A percentile compares a stretch with the other conserved stretches of the same genome.
These are phyloP conservation scores for Sorex araneus DNA, from an alignment of 2,113 vertebrate genomes.

Conservation along the genomic window DNA sequence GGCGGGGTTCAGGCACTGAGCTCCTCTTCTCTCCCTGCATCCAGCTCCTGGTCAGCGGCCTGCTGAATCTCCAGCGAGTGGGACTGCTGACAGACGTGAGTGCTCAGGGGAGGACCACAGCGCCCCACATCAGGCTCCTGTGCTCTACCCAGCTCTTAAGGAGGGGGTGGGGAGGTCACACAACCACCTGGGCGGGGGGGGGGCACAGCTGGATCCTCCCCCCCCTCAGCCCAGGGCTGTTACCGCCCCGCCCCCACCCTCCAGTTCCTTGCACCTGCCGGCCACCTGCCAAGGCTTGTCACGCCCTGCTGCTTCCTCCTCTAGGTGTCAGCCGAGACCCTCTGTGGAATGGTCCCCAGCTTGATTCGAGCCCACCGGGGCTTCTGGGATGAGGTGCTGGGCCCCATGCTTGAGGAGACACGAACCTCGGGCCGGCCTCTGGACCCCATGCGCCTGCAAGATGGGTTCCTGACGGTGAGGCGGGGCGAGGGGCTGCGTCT, in stretches of 20 bases:
- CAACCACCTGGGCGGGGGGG: no score
- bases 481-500: not conserved
- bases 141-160: not conserved
- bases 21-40: not conserved
- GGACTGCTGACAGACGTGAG: slow-evolving; percentile 92
- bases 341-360: slow-evolving; percentile 90
- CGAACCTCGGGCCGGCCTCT: slow-evolving; percentile 88
- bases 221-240: not conserved
- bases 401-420: slow-evolving; percentile 88
- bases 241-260: not conserved
- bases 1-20: not conserved
- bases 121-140: not conserved
- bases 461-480: slow-evolving; percentile 90
- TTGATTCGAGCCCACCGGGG: slow-evolving; percentile 88
- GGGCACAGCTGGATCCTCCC: not conserved
- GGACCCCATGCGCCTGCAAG: slow-evolving; percentile 89
- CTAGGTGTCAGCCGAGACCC: slow-evolving; percentile 86
- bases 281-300: not conserved
- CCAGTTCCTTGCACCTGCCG: not conserved
- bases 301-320: not conserved
- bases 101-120: not conserved
- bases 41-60: slow-evolving; percentile 90
- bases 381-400: slow-evolving; percentile 92
- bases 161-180: no score
- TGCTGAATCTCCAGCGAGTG: slow-evolving; percentile 88